Conservation (phyloP, 2,888 invertebrate genomes). For the Psylliodes chrysocephalus region DNA sequence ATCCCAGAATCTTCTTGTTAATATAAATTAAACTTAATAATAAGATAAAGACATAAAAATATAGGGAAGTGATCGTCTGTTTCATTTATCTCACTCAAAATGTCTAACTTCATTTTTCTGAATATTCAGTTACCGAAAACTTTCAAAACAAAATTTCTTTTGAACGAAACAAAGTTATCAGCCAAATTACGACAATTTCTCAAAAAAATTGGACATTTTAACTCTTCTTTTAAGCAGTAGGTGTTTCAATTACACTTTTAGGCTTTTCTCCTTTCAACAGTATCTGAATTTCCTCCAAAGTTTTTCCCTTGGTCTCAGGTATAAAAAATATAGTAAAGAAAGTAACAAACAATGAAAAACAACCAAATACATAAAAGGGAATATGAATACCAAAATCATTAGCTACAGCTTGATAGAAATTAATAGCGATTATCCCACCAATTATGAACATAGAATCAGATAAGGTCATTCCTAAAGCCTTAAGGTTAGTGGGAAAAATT, state of each 20-base stretch:
- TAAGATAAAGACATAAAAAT: too few species aligned
- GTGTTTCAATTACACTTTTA: neutral
- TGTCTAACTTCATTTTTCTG: too few species aligned
- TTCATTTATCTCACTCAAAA: too few species aligned
- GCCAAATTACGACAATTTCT: too few species aligned
- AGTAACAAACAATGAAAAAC: constrained; percentile 46
- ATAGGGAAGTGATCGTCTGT: too few species aligned
- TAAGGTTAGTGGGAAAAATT: constrained; percentile 61
- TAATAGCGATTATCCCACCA: constrained; percentile 55
- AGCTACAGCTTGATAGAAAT: constrained; percentile 55
- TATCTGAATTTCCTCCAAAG: constrained; percentile 72
- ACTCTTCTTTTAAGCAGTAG: neutral
- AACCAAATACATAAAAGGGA: constrained; percentile 58
- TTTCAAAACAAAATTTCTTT: too few species aligned
- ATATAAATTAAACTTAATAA: too few species aligned
- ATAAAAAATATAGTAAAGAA: constrained; percentile 59
- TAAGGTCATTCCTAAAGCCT: constrained; percentile 61
- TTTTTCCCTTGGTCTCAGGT: constrained; percentile 77
- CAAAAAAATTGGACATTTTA: too few species aligned
- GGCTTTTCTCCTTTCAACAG: constrained; percentile 33
- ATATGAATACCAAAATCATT: constrained; percentile 54
- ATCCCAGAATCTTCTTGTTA: too few species aligned
- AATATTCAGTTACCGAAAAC: too few species aligned
- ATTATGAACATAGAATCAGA: constrained; percentile 59
- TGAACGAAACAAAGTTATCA: too few species aligned